Base-by-base conservation (phyloP, 2,797 vertebrate genomes). In the Propithecus deckenii region DNA sequence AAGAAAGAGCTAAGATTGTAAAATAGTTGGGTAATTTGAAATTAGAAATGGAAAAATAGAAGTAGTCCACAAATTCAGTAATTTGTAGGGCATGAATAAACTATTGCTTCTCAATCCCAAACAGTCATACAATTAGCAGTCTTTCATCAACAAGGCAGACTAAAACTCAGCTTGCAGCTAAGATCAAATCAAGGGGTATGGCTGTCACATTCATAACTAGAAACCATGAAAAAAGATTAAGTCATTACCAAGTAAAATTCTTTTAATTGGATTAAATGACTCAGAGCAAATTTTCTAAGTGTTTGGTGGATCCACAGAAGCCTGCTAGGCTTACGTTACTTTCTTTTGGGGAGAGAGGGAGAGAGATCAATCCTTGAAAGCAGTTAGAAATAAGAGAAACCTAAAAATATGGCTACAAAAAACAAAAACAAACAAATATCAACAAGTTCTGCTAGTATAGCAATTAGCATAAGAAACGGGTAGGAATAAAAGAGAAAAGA, bases 221-320 rank as follows among this genome's bases (percentile, higher is more conserved):
- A 63, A 91, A 95, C 43, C 74, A 91, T 89, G 76, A 69, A 87
- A 81, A 83, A 59, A 71, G 18, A 80, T 80, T 71, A 91, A 91
- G 38, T 67, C n/a, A 89, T 92, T 76, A 89, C 18, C 38, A 80
- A 67, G 38, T 78, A 59, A 81, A 75, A 75, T 30, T 35, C 5
- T 92, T 90, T 92, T 89, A 76, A 89, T 72, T 72, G 35, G 46
- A 67, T 35, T 46, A 81, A 91, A 65, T 93, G 67, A 38, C 8
- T 87, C 13, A 35, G 46, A 94, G 41, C 14, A 83, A 83, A 52
- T 83, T 65, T 89, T n/a, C 7, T 61, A 92, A 89, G 72, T 81
- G 20, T 86, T 69, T 74, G 14, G n/a, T 67, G 75, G 28, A 38
- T 38, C 12, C 50, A 78, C 35, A 71, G 48, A 96, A 52, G 12